Base-by-base conservation (phyloP, 37 sponge, comb jelly and placozoan genomes). In the Beroe forskalii region DNA sequence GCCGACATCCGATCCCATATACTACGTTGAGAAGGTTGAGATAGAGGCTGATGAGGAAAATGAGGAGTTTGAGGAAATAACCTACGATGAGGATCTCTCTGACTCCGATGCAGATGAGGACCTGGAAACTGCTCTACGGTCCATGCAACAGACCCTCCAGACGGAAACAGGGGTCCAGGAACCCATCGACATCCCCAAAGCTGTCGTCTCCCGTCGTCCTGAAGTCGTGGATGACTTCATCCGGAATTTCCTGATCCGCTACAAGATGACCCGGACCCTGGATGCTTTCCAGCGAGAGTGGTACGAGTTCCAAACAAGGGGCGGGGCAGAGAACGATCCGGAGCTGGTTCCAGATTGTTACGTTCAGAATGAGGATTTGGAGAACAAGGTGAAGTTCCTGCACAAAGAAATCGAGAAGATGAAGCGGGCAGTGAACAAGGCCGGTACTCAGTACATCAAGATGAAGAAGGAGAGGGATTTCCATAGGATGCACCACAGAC, bases 201-300 rank as follows among this genome's bases (percentile, higher is more conserved):
- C 67, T 89, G 28, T 27, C 19, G 0, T 76, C 8, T 19, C 37
- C 30, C 0, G 35, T 24, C 63, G 67, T 0, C 55, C 91, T 36
- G 98, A 97, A 67, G 95, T 97, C 17, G 94, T 97, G 36, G 98
- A 97, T 30, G 98, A 97, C 80, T 97, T 96, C 92, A 95, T 97
- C 76, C 60, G 96, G 37, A 97, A 97, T 76, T 97, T 94, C 72
- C 93, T 97, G 1, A 92, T 96, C 75, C 4, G 75, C 1, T 72
- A 72, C 75, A 72, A 72, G 75, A 72, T 97, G 91, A 83, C 90
- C 24, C 9, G 41, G 28, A 97, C 98, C 0, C 75, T 94, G 67
- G 95, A 94, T 28, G 90, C 80, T 61, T 96, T 97, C 67, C 95
- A 97, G 69, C 63, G 91, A 23, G 98, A 97, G 67, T 97, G 91